phyloP scores from a whole-genome alignment of 1,140 invertebrate species.

The Lasioglossum albipes region DNA sequence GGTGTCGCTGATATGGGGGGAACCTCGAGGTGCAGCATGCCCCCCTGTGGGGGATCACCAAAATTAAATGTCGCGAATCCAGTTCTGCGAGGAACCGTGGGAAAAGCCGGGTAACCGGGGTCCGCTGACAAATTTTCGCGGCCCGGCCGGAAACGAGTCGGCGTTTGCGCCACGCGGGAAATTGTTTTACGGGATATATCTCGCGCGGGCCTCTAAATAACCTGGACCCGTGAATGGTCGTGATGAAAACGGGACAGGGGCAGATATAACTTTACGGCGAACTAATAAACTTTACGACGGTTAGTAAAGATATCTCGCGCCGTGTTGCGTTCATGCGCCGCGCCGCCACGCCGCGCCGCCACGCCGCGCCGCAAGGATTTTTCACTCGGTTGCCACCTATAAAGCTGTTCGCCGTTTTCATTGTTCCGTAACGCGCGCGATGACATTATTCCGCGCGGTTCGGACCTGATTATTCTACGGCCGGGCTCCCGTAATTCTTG shows the following conservation, averaged over 20 bases:
- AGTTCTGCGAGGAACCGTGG: neutral
- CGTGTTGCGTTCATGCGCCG: neutral
- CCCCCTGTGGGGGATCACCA: too few species aligned
- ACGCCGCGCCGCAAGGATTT: neutral
- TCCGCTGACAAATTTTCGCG: neutral
- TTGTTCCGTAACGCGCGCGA: neutral
- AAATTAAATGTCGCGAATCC: slow-evolving; percentile 11
- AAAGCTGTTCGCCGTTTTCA: neutral
- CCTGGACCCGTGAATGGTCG: neutral
- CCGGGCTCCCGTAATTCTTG: too few species aligned
- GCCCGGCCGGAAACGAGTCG: too few species aligned
- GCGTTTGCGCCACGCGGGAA: neutral
- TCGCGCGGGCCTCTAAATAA: neutral
- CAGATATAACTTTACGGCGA: slow-evolving; percentile 7
- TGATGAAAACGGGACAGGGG: neutral
- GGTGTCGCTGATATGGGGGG: too few species aligned
- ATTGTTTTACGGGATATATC: neutral
- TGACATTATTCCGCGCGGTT: too few species aligned
- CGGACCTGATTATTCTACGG: too few species aligned
- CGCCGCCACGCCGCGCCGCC: too few species aligned
- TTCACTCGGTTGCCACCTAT: neutral
- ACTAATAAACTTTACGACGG: slow-evolving; percentile 15
- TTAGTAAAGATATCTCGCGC: neutral
- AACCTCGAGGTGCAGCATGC: too few species aligned
- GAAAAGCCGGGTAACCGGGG: too few species aligned